Evolutionary conservation across 2,113 vertebrate species (phyloP).

Genomic region (Pomatorhinus ruficollis): DNA sequence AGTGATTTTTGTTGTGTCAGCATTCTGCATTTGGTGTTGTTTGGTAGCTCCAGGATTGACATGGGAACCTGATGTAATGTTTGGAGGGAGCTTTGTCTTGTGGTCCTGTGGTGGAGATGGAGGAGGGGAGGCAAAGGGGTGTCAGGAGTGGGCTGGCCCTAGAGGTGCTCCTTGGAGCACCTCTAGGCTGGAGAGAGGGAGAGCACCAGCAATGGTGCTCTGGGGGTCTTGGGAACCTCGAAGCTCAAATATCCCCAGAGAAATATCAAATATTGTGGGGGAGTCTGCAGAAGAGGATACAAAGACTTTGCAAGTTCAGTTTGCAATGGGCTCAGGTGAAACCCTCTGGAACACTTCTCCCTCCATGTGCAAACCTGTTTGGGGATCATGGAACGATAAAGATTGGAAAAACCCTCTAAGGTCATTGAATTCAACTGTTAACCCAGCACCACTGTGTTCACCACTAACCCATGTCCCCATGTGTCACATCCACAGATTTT

Average conservation of each 20-base stretch:
- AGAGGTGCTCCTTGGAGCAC: not conserved
- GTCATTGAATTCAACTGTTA: not conserved
- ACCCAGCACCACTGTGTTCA: not conserved
- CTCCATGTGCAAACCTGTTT: not conserved
- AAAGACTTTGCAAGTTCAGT: not conserved
- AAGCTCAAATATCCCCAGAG: not conserved
- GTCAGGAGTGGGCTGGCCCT: not conserved
- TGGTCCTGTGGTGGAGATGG: not conserved
- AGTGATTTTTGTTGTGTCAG: not conserved
- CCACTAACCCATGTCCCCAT: not conserved
- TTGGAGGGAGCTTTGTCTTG: not conserved
- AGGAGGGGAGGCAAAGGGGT: not conserved
- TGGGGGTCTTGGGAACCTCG: not conserved
- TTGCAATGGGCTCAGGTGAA: not conserved
- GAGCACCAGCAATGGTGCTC: not conserved
- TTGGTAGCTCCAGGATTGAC: not conserved
- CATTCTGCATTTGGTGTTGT: not conserved
- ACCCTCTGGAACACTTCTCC: too few species aligned
- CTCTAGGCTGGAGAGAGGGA: not conserved
- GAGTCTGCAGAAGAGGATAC: not conserved
- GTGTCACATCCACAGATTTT: not conserved
- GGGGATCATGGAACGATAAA: not conserved
- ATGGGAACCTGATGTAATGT: not conserved
- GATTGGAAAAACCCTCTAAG: not conserved
- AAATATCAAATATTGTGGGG: not conserved